These are phyloP conservation scores for Caenorhabditis sp. DNA, from an alignment of 2,888 invertebrate genomes.

Conservation along the genomic window DNA sequence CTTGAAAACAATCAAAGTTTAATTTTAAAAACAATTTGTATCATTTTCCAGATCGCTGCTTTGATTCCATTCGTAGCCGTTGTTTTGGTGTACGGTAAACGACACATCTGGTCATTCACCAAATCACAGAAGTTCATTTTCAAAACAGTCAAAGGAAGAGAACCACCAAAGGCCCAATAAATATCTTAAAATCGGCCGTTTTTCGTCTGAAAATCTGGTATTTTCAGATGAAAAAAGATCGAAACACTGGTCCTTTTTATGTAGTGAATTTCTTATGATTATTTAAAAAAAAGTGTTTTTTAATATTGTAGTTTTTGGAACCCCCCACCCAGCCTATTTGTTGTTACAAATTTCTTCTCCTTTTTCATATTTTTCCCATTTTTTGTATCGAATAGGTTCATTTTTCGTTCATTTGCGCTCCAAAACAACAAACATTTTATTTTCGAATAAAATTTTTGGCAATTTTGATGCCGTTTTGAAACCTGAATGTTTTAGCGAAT, in stretches of 20 bases:
- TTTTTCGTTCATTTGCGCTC: background rate
- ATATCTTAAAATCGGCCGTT: no score
- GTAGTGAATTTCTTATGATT: background rate
- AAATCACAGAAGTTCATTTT: conserved; percentile 69
- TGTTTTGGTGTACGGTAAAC: conserved; percentile 66
- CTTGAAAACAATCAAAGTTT: no score
- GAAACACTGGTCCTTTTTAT: no score
- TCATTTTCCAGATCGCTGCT: conserved; percentile 61
- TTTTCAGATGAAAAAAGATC: no score
- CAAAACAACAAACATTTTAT: background rate
- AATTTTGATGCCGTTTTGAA: no score
- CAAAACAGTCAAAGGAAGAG: conserved; percentile 66
- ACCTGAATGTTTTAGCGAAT: no score
- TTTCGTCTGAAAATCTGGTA: no score
- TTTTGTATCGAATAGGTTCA: background rate
- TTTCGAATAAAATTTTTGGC: background rate
- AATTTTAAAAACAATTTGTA: no score
- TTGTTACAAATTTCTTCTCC: background rate
- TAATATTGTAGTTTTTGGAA: background rate
- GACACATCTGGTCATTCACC: conserved; percentile 65
- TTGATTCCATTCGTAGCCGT: conserved; percentile 61
- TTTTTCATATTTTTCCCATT: no score
- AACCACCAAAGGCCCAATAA: conserved; percentile 61
- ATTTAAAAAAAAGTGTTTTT: no score
- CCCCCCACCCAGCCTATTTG: background rate